Base-by-base conservation (phyloP, 2,113 vertebrate genomes). In the Cricetomys ansorgei region DNA sequence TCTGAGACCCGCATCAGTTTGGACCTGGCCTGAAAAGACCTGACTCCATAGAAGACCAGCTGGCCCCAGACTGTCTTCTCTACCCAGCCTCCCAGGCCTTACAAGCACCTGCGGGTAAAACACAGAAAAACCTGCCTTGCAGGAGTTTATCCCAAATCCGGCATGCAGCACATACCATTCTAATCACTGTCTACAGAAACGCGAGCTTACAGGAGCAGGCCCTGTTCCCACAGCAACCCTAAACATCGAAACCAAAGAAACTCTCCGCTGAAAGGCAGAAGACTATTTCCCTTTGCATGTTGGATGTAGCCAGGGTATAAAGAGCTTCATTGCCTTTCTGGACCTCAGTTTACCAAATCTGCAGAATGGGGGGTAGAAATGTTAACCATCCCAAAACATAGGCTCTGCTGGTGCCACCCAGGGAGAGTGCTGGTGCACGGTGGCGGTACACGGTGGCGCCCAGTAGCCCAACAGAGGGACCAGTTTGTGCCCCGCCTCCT, bases 281-380 rank as follows among this genome's bases (percentile, higher is more conserved):
- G 81, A 16, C 57, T 1, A 16, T 23, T 25, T 15, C 31, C 11
- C 16, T 31, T 85, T 21, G 29, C 53, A 15, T n/a, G 87, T 27
- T 43, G 27, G 50, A 17, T 64, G 9, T 27, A 37, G 23, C 6
- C 53, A 59, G 40, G 57, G 57, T 31, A 64, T 31, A 64, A 84
- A 97, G 97, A 96, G 98, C 98, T 97, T 98, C 96, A 96, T 77
- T 27, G 79, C 57, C 73, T 97, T 72, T 96, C 97, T 64, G 97
- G 50, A 96, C 96, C 96, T 95, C 88, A 69, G 57, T 87, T 73
- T 93, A 27, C 37, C 53, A 8, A 8, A 29, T 70, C 96, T 97
- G 84, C 86, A 55, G 83, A 88, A 91, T 77, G 93, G 70, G 67
- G 57, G 59, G 40, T 59, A 31, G 29, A 34, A 48, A 40, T 1